Conservation (phyloP, 2,113 vertebrate species). For the Lanius collurio region DNA sequence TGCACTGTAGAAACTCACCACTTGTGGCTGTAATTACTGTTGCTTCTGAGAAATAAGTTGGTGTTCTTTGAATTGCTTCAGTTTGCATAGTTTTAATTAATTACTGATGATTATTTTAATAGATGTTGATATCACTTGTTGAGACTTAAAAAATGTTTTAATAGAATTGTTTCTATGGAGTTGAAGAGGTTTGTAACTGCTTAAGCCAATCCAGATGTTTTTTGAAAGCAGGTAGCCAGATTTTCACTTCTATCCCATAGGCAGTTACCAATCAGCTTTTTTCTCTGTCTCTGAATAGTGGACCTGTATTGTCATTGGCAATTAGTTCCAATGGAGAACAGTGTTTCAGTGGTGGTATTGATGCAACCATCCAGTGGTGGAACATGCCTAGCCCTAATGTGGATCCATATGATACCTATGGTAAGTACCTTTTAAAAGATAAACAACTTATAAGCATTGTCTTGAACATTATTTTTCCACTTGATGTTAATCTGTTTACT, state of each 20-base stretch:
- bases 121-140: neutral
- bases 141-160: neutral
- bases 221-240: neutral
- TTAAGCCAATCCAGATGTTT: neutral
- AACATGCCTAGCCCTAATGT: slow-evolving; percentile 95
- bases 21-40: neutral
- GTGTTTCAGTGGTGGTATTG: slow-evolving; percentile 95
- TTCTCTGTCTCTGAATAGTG: slow-evolving; percentile 71
- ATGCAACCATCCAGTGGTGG: slow-evolving; percentile 97
- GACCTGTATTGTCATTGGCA: slow-evolving; percentile 91
- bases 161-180: neutral
- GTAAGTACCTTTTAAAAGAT: slow-evolving; percentile 65
- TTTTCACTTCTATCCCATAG: neutral
- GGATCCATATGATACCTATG: slow-evolving; percentile 97
- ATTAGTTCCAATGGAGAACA: slow-evolving; percentile 93
- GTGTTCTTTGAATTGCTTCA: neutral
- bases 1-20: neutral
- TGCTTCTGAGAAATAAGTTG: neutral
- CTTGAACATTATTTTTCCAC: neutral
- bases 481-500: neutral
- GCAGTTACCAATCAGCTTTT: neutral
- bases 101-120: neutral
- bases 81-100: neutral
- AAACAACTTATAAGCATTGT: neutral
- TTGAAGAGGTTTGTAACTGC: neutral